Evolutionary conservation across 2,113 vertebrate genomes (phyloP), one percentile per base, ranked within the genome.

Genomic region (Sterna hirundo): DNA sequence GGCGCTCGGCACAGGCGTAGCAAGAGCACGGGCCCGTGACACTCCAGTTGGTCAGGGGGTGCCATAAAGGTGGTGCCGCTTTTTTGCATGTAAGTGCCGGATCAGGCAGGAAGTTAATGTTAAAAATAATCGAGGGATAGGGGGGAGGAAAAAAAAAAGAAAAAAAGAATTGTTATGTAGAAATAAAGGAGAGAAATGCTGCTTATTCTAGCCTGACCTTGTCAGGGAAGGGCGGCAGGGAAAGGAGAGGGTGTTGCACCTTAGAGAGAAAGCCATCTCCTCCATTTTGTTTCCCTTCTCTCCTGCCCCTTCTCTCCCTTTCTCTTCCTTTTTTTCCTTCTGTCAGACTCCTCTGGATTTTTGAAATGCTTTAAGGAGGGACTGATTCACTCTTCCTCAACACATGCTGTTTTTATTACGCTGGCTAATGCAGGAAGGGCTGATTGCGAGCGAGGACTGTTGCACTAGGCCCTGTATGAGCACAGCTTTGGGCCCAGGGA

Each of bases 381-480:
- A 42, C 42, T 71, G 72, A 66, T 86, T 49, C 8, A 27, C 61
- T 72, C 30, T 10, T 52, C 8, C 20, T 72, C 25, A 22, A 29
- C n/a, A 47, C 46, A 23, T 26, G 9, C 29, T 38, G 51, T 29
- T 88, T 69, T 54, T 72, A 11, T 44, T 79, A 46, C 0, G 2
- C 47, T 76, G 66, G 66, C 29, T 82, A 23, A 20, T 36, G 36
- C 54, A 44, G 85, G 57, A 76, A 66, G 47, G 61, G 23, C 65
- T 58, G 75, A 5, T 13, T 3, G 49, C 0, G 1, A 34, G 38
- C 4, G 34, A 40, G 49, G 44, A 7, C 34, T 68, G 12, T 55
- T 65, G 64, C 1, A 2, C 36, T 15, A 9, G 68, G 36, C 27
- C 12, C 25, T 49, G 27, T 68, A 29, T 0, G 1, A 58, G 3